Base-by-base conservation (phyloP, 2,113 vertebrate species). In the Paedocypris sp. region DNA sequence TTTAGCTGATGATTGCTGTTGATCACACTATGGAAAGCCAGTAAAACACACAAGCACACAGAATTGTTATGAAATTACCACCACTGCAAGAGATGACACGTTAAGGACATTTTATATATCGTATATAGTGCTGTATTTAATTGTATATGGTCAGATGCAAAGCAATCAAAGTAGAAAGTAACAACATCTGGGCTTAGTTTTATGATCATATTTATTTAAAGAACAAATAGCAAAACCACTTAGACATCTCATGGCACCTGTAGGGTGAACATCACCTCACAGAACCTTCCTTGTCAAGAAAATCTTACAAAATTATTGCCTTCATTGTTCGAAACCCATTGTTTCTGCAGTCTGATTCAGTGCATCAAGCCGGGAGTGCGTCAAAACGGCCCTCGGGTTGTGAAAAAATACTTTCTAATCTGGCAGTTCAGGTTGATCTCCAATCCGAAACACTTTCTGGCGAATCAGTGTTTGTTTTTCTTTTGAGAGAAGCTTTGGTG, bases 151-250 rank as follows among this genome's bases (percentile, higher is more conserved):
- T 5, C 19, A 2, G n/a, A 20, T 3, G n/a, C 1, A 12, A 4
- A 8, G 18, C 35, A 32, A 23, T 7, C 20, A 67, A 41, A 74
- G 71, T n/a, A 54, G 8, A 26, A 39, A 70, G 5, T 31, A 67
- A 53, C 50, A n/a, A 38, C 23, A 59, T 23, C 33, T 23, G 3
- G 7, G n/a, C 6, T 73, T 35, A 3, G 67, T 62, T 74, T 82
- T 79, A 58, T 74, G 73, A 71, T 76, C 71, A 70, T 74, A 70
- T 85, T 85, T 85, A 85, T 85, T 83, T 75, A 77, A 80, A 78
- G 80, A 75, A 79, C 76, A 84, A 69, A 59, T 66, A 81, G 68
- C 73, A 71, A 81, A 77, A 82, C 53, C 42, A 41, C 53, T 22
- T 47, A 71, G 58, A 78, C 66, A 74, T 72, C 73, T 81, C 73